Base-by-base conservation (phyloP, 2,888 invertebrate genomes). In the Thumatha senex region DNA sequence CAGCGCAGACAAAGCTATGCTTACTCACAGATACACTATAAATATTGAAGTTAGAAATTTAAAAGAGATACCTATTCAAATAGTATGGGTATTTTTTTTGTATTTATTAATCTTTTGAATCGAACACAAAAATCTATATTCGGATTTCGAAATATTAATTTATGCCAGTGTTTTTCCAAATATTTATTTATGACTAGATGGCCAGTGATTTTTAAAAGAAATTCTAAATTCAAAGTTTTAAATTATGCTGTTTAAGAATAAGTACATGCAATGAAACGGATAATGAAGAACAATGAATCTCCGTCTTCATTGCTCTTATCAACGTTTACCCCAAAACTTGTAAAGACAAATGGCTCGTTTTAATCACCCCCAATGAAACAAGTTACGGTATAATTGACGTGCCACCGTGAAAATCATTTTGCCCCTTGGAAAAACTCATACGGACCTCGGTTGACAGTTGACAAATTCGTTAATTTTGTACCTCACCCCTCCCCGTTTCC, bases 401-500 rank as follows among this genome's bases (percentile, higher is more conserved):
- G 70, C 71, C 76, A 70, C 76, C 63, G 75, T 74, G 78, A 72
- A 81, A 81, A 83, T 80, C 72, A 79, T 76, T 74, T 64, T 59
- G 69, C 73, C 76, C 78, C 76, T 69, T 69, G 70, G 80, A 82
- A 84, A 84, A 86, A 86, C 84, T 87, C 88, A 89, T 89, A 89
- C 85, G 82, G 79, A 70, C 78, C 70, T 76, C 63, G 75, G 76
- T 72, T 87, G 89, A 89, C 89, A 86, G 78, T 86, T 90, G 90
- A 90, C 89, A 90, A 89, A 90, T 90, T 88, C 86, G 88, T 86
- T 88, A 89, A 89, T 89, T 81, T 80, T 77, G 49, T 61, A 71
- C 70, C 58, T 61, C 70, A 72, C 71, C 66, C 54, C 54, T 57
- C 61, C 18, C 38, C 39, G 38, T 18, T 31, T 31, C n/a, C 33